Evolutionary conservation across 1,140 invertebrate genomes (phyloP), one percentile per base, ranked within the genome.

Genomic region (Drosophila bocki): DNA sequence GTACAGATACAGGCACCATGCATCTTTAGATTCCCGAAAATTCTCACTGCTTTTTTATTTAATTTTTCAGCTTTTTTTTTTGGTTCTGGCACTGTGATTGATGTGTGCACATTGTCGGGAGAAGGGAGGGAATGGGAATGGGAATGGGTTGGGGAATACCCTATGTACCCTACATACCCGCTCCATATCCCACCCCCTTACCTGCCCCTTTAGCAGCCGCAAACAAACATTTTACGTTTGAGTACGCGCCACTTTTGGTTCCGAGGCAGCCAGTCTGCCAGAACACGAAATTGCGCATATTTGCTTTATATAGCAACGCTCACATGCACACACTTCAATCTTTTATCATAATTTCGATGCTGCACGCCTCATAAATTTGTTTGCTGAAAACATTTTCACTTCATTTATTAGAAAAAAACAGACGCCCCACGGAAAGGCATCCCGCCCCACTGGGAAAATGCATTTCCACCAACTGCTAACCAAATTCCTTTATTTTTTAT

Each of bases 281-380:
- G 80, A 90, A 84, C 85, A 90, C 85, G 85, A 90, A 85, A 82
- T 90, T 90, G 85, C 85, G 85, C 85, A 90, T 90, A 90, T 90
- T 90, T 90, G 68, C 85, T 71, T 82, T 60, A 48, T 65, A 72
- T 42, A 45, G 57, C 67, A 61, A 42, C 47, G 41, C 75, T 59
- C 59, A 51, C 62, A 80, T 65, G 48, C 67, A 59, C 50, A 74
- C 51, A 74, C 69, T 78, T 64, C 70, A 82, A 85, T 82, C 78
- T 90, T 90, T 90, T 90, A 90, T 90, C 81, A 90, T 90, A 90
- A 90, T 85, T 90, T 90, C 44, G 65, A 65, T 70, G 74, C 65
- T 71, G 70, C 78, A 85, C 75, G 86, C 75, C 75, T 82, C 85
- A 90, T 90, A 85, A 90, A 90, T 90, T 90, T 90, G 75, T 90